phyloP scores from a whole-genome alignment of 2,888 invertebrate species.

The Tachina fera region DNA sequence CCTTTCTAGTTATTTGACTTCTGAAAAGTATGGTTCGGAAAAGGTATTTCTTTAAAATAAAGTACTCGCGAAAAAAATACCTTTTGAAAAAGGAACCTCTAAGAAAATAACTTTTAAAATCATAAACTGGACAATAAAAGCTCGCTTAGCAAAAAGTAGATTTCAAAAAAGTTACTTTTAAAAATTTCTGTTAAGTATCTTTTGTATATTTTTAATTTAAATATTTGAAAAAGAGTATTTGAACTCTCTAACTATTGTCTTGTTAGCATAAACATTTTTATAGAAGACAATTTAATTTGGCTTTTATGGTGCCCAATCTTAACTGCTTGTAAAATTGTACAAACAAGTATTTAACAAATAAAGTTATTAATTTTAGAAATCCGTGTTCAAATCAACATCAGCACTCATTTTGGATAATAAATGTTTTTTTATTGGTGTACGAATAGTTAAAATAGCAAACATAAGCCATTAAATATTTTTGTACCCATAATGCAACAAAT shows the following conservation, averaged over 20 bases:
- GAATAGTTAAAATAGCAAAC: conserved; percentile 4
- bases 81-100: no score
- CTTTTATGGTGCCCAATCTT: background rate
- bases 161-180: no score
- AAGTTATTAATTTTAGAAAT: conserved; percentile 6
- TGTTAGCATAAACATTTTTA: background rate
- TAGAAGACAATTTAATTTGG: background rate
- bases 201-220: no score
- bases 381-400: background rate
- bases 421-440: conserved; percentile 13
- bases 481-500: background rate
- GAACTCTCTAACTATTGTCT: background rate
- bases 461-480: background rate
- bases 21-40: no score
- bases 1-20: no score
- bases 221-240: background rate
- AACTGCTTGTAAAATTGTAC: background rate
- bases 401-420: background rate
- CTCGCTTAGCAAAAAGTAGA: no score
- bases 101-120: no score
- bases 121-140: no score
- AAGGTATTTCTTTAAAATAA: background rate
- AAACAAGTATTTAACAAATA: background rate
- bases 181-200: no score
- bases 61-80: background rate